phyloP scores from a whole-genome alignment of 2,888 invertebrate genomes.

The Tanypteryx hageni region DNA sequence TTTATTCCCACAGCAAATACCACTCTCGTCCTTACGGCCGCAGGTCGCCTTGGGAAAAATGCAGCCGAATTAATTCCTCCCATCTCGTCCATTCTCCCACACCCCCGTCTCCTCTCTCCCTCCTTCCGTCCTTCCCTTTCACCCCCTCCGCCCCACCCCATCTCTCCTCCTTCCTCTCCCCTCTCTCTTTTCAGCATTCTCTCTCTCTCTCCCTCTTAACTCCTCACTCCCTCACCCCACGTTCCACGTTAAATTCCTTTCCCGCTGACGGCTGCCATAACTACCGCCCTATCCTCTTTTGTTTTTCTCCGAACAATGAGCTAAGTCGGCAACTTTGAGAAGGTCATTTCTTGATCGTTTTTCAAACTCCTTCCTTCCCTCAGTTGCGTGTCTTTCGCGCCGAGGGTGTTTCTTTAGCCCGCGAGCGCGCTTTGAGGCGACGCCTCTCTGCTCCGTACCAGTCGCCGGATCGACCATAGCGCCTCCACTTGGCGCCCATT shows the following conservation, averaged over 20 bases:
- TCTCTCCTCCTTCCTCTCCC: too few species aligned
- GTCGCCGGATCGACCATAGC: too few species aligned
- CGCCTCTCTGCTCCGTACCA: too few species aligned
- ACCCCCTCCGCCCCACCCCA: background rate
- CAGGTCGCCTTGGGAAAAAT: constrained; percentile 24
- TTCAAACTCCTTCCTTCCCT: background rate
- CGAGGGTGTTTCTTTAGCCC: background rate
- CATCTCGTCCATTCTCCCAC: background rate
- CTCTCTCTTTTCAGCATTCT: too few species aligned
- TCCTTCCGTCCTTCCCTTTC: background rate
- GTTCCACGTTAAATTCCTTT: too few species aligned
- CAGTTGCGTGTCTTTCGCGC: background rate
- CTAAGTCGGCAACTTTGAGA: background rate
- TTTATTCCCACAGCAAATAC: background rate
- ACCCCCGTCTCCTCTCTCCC: background rate
- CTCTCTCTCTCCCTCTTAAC: too few species aligned
- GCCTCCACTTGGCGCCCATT: too few species aligned
- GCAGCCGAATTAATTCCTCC: constrained; percentile 8
- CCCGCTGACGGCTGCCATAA: too few species aligned
- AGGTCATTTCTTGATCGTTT: background rate
- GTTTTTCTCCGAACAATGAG: constrained; percentile 8
- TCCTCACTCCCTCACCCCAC: too few species aligned
- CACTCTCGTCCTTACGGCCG: background rate
- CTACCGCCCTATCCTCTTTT: background rate
- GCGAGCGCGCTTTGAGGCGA: background rate